A percentile compares a stretch with the other conserved stretches of the same genome.
Evolutionary conservation across 2,113 vertebrate genomes (phyloP).

Genomic region (Gasterosteus aculeatus): DNA sequence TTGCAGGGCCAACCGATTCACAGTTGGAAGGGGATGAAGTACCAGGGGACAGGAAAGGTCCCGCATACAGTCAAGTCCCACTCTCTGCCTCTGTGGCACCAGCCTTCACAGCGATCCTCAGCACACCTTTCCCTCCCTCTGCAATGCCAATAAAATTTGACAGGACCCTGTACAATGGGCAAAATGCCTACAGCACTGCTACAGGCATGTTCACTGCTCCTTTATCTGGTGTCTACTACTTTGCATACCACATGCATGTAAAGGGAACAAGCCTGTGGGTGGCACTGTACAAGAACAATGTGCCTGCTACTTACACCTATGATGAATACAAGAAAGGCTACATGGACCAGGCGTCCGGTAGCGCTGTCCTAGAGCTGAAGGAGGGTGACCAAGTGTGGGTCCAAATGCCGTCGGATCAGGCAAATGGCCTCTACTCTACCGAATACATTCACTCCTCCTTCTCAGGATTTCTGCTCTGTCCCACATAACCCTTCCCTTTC

Average conservation of each 20-base stretch:
- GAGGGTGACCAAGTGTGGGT: conserved; percentile 97
- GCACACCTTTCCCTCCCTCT: conserved; percentile 93
- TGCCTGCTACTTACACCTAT: conserved; percentile 97
- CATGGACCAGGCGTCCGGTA: conserved; percentile 99
- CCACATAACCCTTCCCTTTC: conserved; percentile 88
- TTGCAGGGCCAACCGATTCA: conserved; percentile 85
- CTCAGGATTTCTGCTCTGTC: conserved; percentile 97
- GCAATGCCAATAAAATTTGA: conserved; percentile 97
- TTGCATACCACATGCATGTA: conserved; percentile 96
- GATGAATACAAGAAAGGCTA: conserved; percentile 99
- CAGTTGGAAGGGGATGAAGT: conserved; percentile 87
- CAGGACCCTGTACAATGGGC: conserved; percentile 96
- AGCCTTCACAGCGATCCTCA: conserved; percentile 95
- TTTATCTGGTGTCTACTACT: conserved; percentile 95
- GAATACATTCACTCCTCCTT: conserved; percentile 99
- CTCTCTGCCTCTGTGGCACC: conserved; percentile 87
- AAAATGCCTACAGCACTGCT: conserved; percentile 92
- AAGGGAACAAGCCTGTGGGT: conserved; percentile 99
- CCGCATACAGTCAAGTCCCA: conserved; percentile 86
- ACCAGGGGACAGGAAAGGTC: conserved; percentile 87
- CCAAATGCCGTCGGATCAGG: conserved; percentile 99
- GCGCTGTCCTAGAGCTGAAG: conserved; percentile 96
- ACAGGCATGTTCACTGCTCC: conserved; percentile 97
- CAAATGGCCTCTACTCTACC: conserved; percentile 96
- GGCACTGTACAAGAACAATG: conserved; percentile 99